Evolutionary conservation across 2,113 vertebrate genomes (phyloP).

Genomic region (Pachypanchax playfairii): DNA sequence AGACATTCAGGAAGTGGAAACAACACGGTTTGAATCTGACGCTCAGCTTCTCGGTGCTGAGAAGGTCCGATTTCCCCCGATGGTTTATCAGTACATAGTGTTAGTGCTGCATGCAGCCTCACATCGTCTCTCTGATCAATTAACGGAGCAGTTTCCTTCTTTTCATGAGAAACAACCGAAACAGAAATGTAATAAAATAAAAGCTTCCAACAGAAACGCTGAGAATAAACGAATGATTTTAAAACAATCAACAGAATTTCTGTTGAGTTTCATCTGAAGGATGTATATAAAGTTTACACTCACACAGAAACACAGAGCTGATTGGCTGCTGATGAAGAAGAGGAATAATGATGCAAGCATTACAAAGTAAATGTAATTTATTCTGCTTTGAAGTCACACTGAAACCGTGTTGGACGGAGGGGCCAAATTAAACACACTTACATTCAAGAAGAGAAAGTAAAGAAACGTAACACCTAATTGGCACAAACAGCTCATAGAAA

Average conservation of each 20-base stretch:
- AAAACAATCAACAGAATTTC: too few relatives aligned
- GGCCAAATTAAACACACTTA: constrained; percentile 66
- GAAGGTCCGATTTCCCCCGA: too few relatives aligned
- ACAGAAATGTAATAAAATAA: neutral
- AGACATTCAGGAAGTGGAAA: too few relatives aligned
- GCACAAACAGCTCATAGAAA: constrained; percentile 55
- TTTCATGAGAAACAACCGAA: neutral
- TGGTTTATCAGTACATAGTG: too few relatives aligned
- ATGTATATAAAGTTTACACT: neutral
- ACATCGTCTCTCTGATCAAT: too few relatives aligned
- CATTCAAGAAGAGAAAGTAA: constrained; percentile 15
- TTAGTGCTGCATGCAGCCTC: too few relatives aligned
- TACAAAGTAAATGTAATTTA: constrained; percentile 81
- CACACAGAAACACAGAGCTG: constrained; percentile 3
- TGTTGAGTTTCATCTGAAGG: too few relatives aligned
- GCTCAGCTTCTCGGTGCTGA: too few relatives aligned
- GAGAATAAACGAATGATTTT: too few relatives aligned
- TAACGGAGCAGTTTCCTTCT: too few relatives aligned
- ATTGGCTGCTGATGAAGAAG: constrained; percentile 67
- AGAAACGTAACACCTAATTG: constrained; percentile 53
- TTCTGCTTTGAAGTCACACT: constrained; percentile 72
- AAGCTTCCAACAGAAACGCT: too few relatives aligned
- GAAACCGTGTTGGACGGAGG: constrained; percentile 33
- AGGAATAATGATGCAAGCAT: constrained; percentile 80
- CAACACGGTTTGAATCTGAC: too few relatives aligned